Evolutionary conservation across 2,113 vertebrate genomes (phyloP).

Genomic region (Centropus bengalensis): DNA sequence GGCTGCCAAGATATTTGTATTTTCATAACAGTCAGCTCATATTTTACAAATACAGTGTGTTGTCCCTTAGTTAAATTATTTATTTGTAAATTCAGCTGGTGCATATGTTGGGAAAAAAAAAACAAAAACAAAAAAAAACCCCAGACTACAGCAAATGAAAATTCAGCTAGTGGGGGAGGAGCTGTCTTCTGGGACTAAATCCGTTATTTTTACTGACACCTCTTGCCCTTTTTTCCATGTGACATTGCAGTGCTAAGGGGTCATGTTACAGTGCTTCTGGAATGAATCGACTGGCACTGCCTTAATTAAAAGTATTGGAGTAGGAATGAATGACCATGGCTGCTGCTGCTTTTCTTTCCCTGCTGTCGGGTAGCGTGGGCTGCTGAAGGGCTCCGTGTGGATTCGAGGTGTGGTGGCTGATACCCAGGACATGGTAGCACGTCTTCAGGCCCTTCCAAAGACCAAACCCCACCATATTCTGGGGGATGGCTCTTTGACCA

Average conservation of each 20-base stretch:
- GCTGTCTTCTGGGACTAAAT: background rate
- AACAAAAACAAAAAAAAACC: background rate
- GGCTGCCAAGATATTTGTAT: conserved; percentile 14
- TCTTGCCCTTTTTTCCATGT: background rate
- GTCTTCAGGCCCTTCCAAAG: background rate
- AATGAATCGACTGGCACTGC: conserved; percentile 34
- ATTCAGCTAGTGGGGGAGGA: background rate
- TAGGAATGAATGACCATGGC: background rate
- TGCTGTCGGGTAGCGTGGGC: accelerated
- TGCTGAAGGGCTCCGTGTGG: background rate
- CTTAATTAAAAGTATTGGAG: conserved; percentile 48
- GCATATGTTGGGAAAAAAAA: background rate
- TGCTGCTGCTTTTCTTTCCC: conserved; percentile 4
- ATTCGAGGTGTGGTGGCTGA: background rate
- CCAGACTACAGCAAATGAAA: background rate
- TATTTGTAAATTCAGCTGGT: conserved; percentile 13
- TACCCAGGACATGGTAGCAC: accelerated
- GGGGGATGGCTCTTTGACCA: background rate
- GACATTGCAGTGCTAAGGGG: background rate
- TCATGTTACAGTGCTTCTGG: conserved; percentile 32
- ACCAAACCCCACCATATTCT: background rate
- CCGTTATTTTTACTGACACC: background rate
- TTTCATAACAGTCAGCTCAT: conserved; percentile 26
- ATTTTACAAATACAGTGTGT: background rate
- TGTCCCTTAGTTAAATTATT: conserved; percentile 35